A percentile compares a stretch with the other conserved stretches of the same genome.
These are phyloP conservation scores for Diachasmimorpha longicaudata DNA, from an alignment of 1,140 invertebrate species.

Conservation along the genomic window DNA sequence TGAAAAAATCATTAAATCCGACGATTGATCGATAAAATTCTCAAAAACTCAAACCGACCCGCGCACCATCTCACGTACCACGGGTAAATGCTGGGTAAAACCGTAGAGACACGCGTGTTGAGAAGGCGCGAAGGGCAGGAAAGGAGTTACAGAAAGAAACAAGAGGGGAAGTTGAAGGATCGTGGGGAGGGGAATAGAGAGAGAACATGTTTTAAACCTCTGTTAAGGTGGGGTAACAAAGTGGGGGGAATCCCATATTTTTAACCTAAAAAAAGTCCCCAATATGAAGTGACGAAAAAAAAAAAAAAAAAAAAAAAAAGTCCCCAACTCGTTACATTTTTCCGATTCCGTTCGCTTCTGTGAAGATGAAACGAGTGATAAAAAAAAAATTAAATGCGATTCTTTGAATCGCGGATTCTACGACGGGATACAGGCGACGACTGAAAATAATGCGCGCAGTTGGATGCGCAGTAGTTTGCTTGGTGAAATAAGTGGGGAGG, in stretches of 20 bases:
- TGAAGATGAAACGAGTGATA: neutral
- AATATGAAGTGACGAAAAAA: neutral
- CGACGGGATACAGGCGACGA: neutral
- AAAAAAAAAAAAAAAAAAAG: too few species aligned
- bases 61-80: slow-evolving; percentile 29
- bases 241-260: neutral
- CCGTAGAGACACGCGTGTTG: slow-evolving; percentile 30
- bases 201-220: neutral
- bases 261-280: neutral
- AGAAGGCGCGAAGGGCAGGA: slow-evolving; percentile 30
- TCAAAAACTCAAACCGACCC: neutral
- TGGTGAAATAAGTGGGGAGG: neutral
- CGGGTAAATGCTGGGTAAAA: slow-evolving; percentile 35
- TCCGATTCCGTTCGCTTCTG: neutral
- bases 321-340: neutral
- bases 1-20: neutral
- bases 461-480: neutral
- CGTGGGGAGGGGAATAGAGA: slow-evolving; percentile 29
- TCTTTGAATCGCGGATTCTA: neutral
- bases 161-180: slow-evolving; percentile 24
- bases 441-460: neutral
- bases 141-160: slow-evolving; percentile 20
- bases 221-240: slow-evolving; percentile 17
- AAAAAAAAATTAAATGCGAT: neutral
- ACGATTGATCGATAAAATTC: neutral